A percentile compares a stretch with the other conserved stretches of the same genome.
Conservation (phyloP, 2,113 vertebrate genomes). For the Malurus elegans region DNA sequence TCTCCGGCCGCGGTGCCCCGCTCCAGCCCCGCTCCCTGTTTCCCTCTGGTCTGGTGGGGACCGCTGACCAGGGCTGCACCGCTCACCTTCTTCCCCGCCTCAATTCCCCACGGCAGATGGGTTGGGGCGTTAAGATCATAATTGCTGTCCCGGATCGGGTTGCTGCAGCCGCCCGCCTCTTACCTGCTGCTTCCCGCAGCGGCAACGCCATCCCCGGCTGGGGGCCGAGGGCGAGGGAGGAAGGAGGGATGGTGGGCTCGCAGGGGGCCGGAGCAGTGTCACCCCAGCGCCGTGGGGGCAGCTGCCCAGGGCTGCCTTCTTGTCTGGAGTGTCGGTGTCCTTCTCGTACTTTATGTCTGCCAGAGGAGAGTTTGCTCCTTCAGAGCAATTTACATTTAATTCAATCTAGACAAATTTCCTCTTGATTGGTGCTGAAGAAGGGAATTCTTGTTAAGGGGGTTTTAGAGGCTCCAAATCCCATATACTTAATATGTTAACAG, state of each 20-base stretch:
- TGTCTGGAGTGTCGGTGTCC: neutral
- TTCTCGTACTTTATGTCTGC: neutral
- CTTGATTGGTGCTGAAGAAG: conserved; percentile 58
- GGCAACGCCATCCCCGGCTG: neutral
- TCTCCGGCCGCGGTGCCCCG: too few relatives aligned
- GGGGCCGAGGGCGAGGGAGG: too few relatives aligned
- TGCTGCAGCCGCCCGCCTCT: conserved; percentile 15
- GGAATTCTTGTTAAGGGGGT: conserved; percentile 61
- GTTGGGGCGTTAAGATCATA: conserved; percentile 23
- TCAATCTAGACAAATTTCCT: conserved; percentile 57
- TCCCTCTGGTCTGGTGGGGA: neutral
- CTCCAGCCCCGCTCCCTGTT: neutral
- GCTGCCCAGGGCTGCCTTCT: neutral
- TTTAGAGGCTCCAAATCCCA: conserved; percentile 47
- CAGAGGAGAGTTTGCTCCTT: neutral
- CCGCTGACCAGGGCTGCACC: neutral
- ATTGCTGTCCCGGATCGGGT: conserved; percentile 39
- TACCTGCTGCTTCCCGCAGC: conserved; percentile 37
- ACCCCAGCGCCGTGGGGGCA: neutral
- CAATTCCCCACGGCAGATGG: conserved; percentile 47
- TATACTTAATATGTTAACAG: conserved; percentile 51
- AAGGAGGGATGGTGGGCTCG: neutral
- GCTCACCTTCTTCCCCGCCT: neutral
- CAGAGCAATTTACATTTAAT: conserved; percentile 57
- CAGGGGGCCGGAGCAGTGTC: too few relatives aligned